Conservation (phyloP, 2,113 vertebrate species). For the Tichodroma muraria region DNA sequence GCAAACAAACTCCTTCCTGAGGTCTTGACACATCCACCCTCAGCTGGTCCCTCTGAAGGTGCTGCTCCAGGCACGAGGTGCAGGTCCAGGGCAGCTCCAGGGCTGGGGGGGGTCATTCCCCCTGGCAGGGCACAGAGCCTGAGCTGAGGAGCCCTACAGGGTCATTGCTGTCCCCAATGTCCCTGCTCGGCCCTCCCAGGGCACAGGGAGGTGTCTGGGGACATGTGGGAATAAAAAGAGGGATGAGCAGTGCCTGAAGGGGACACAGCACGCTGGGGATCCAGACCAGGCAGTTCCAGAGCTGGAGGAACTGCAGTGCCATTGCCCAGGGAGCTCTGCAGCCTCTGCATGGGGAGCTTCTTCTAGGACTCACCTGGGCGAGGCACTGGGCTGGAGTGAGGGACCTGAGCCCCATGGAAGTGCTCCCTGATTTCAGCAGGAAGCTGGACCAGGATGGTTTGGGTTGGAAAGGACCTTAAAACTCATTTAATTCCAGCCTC, state of each 20-base stretch:
- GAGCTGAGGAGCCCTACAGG: background rate
- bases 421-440: background rate
- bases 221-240: rapidly evolving
- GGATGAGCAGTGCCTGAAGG: background rate
- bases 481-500: background rate
- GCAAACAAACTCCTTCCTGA: background rate
- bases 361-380: background rate
- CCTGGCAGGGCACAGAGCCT: background rate
- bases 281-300: background rate
- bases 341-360: background rate
- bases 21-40: background rate
- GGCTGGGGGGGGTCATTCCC: background rate
- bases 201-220: background rate
- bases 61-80: background rate
- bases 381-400: background rate
- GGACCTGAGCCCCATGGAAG: background rate
- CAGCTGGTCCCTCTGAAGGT: background rate
- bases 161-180: background rate
- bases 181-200: background rate
- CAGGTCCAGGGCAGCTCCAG: background rate
- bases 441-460: background rate
- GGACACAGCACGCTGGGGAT: background rate
- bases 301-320: background rate
- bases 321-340: background rate
- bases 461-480: background rate